Conservation (phyloP, 1,140 invertebrate species). For the Drosophila albomicans region DNA sequence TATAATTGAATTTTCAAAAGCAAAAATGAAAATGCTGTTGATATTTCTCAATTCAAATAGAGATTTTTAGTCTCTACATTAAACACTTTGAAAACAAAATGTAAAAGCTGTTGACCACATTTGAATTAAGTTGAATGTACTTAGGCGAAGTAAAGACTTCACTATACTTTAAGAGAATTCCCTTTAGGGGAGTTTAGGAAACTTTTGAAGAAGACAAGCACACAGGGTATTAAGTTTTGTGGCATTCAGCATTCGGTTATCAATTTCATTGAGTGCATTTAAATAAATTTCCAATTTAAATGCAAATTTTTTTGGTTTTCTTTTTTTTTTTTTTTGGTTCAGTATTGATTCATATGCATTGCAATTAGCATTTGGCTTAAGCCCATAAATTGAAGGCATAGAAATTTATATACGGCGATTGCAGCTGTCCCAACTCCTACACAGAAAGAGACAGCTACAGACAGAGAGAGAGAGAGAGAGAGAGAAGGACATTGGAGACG, state of each 20-base stretch:
- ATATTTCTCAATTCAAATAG: too few relatives aligned
- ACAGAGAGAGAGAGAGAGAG: neutral
- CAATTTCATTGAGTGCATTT: slow-evolving; percentile 5
- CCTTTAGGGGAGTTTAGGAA: too few relatives aligned
- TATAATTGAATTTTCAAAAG: too few relatives aligned
- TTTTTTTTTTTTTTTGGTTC: neutral
- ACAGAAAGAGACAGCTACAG: neutral
- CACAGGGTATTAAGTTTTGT: neutral
- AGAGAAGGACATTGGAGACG: neutral
- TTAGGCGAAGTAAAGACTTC: too few relatives aligned
- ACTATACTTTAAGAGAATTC: too few relatives aligned
- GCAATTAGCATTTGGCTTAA: slow-evolving; percentile 63
- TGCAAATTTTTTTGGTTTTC: slow-evolving; percentile 8
- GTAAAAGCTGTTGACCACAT: too few relatives aligned
- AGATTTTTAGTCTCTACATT: too few relatives aligned
- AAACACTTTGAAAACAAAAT: too few relatives aligned
- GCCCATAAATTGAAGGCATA: slow-evolving; percentile 51
- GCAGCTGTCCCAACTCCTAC: neutral
- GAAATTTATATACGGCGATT: slow-evolving; percentile 4
- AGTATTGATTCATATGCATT: slow-evolving; percentile 67
- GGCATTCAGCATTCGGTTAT: neutral
- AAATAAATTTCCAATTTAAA: slow-evolving; percentile 49
- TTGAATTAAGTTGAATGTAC: too few relatives aligned
- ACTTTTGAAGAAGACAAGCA: too few relatives aligned
- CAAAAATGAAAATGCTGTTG: too few relatives aligned